Percentiles rank a stretch among this genome's conserved stretches.
Conservation (phyloP, 2,797 vertebrate genomes). For the Corythornis leucogaster region DNA sequence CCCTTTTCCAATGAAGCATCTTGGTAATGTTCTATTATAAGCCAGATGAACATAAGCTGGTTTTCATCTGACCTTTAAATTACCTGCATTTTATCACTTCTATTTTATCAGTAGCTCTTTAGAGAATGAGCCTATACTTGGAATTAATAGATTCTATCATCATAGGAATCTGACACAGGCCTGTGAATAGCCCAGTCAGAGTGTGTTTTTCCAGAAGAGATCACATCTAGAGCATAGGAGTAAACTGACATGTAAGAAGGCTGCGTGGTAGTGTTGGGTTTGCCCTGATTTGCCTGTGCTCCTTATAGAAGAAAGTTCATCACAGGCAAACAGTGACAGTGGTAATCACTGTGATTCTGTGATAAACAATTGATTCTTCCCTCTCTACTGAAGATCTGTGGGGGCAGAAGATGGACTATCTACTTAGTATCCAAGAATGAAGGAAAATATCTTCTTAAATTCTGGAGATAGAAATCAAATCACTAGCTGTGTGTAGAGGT, state of each 20-base stretch:
- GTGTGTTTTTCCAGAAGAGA: background rate
- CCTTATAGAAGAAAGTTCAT: background rate
- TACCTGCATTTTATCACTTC: slow-evolving; percentile 49
- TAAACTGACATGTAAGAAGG: background rate
- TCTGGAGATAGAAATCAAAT: background rate
- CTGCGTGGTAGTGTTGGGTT: background rate
- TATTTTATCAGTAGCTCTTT: slow-evolving; percentile 55
- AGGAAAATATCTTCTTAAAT: background rate
- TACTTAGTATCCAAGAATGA: background rate
- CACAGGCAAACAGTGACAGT: background rate
- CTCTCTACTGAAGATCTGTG: background rate
- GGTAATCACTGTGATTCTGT: background rate
- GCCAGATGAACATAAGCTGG: slow-evolving; percentile 17
- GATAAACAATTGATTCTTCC: background rate
- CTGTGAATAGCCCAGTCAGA: background rate
- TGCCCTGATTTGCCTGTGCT: background rate
- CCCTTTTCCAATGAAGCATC: background rate
- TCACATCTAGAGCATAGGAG: background rate
- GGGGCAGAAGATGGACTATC: background rate
- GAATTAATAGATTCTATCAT: slow-evolving; percentile 58
- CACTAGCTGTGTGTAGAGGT: background rate
- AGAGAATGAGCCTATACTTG: slow-evolving; percentile 1
- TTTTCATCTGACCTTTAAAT: slow-evolving; percentile 74
- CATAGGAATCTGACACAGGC: background rate
- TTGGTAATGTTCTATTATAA: slow-evolving; percentile 42